Conservation (phyloP, 2,113 vertebrate species). For the Corythaixoides concolor region DNA sequence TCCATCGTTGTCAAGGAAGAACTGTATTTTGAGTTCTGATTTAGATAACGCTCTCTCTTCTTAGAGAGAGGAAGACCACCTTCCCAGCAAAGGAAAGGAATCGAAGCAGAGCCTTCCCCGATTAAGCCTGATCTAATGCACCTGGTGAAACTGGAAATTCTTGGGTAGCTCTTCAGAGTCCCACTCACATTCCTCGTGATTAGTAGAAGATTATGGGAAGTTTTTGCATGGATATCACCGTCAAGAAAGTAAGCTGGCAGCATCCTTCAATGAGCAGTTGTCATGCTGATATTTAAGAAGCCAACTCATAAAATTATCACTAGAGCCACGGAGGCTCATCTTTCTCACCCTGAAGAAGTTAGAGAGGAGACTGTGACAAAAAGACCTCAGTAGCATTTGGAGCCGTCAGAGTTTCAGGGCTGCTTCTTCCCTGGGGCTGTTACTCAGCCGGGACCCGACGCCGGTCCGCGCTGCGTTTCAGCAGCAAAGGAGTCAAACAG, state of each 20-base stretch:
- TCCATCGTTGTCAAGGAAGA: not conserved
- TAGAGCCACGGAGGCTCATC: not conserved
- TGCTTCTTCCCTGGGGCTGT: not conserved
- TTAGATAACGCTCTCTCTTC: not conserved
- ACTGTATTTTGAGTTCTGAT: not conserved
- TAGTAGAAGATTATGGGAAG: not conserved
- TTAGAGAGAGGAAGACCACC: not conserved
- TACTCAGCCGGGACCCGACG: not conserved
- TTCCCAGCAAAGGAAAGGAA: not conserved
- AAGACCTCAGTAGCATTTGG: not conserved
- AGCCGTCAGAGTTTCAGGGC: not conserved
- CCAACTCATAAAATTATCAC: conserved; percentile 15
- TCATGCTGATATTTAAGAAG: not conserved
- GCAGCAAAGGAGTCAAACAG: not conserved
- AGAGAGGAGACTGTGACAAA: not conserved
- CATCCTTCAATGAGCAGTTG: not conserved
- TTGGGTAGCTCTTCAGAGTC: not conserved
- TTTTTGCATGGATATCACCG: not conserved
- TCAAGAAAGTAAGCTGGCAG: not conserved
- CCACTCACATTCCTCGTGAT: not conserved
- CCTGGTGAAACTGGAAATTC: not conserved
- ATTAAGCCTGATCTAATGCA: not conserved
- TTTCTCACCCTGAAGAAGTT: not conserved
- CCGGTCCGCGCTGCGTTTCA: not conserved
- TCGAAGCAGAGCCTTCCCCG: rapidly evolving